Evolutionary conservation across 2,797 vertebrate genomes (phyloP).

Genomic region (Pipistrellus pipistrellus): DNA sequence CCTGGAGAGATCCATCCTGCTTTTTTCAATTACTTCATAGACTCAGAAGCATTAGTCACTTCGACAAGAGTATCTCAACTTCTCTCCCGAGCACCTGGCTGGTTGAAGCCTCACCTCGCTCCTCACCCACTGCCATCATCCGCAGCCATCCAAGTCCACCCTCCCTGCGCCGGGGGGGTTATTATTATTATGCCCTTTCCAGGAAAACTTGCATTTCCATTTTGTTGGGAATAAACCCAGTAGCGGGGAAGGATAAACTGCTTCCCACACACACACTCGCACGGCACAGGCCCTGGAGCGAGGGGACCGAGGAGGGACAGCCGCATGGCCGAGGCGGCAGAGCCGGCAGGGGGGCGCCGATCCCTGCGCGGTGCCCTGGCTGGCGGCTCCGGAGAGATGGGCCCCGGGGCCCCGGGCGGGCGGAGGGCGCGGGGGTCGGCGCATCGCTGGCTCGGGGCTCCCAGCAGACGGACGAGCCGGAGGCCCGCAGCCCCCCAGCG

Average conservation of each 20-base stretch:
- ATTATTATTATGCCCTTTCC: neutral
- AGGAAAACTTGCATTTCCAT: conserved; percentile 76
- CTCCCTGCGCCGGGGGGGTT: neutral
- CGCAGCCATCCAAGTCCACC: neutral
- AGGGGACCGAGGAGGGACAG: neutral
- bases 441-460: too few relatives aligned
- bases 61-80: conserved; percentile 44
- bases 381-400: neutral
- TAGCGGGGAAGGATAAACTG: neutral
- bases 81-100: neutral
- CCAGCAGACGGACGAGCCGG: neutral
- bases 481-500: neutral
- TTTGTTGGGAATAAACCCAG: neutral
- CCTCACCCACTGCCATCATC: neutral
- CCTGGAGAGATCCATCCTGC: conserved; percentile 21
- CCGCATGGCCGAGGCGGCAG: neutral
- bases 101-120: neutral
- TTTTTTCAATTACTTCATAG: conserved; percentile 54
- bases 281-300: conserved; percentile 57
- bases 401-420: neutral
- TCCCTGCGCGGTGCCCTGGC: neutral
- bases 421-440: neutral
- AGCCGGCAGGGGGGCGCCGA: neutral
- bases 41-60: conserved; percentile 67
- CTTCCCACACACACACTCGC: neutral